phyloP scores from a whole-genome alignment of 2,113 vertebrate species.

The Melanerpes aurifrons region DNA sequence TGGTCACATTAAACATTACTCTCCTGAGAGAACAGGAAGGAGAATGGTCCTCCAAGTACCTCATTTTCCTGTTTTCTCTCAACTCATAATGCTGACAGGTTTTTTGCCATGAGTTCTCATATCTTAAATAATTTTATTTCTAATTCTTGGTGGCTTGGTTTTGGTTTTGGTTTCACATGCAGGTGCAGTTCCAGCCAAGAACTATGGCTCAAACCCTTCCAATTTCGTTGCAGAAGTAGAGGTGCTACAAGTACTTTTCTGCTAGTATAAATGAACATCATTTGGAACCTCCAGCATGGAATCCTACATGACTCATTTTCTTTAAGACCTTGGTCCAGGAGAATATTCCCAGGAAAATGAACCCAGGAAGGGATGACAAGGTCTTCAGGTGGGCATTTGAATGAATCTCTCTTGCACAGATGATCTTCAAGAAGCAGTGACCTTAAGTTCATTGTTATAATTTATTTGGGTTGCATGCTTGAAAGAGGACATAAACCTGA shows the following conservation, averaged over 20 bases:
- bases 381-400: background rate
- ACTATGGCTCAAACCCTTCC: background rate
- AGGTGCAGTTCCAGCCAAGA: background rate
- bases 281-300: background rate
- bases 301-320: background rate
- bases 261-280: background rate
- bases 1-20: background rate
- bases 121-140: background rate
- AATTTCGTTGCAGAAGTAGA: background rate
- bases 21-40: background rate
- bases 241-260: background rate
- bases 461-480: background rate
- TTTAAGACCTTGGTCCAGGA: background rate
- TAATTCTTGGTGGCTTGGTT: background rate
- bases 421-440: background rate
- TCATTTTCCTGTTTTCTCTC: background rate
- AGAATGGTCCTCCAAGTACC: background rate
- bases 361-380: background rate
- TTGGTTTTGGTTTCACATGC: too few relatives aligned
- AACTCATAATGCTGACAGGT: background rate
- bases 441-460: background rate
- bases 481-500: background rate
- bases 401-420: background rate
- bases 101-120: background rate
- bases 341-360: background rate